Evolutionary conservation across 2,113 vertebrate genomes (phyloP).

Genomic region (Pseudolaguvia tuberculata): DNA sequence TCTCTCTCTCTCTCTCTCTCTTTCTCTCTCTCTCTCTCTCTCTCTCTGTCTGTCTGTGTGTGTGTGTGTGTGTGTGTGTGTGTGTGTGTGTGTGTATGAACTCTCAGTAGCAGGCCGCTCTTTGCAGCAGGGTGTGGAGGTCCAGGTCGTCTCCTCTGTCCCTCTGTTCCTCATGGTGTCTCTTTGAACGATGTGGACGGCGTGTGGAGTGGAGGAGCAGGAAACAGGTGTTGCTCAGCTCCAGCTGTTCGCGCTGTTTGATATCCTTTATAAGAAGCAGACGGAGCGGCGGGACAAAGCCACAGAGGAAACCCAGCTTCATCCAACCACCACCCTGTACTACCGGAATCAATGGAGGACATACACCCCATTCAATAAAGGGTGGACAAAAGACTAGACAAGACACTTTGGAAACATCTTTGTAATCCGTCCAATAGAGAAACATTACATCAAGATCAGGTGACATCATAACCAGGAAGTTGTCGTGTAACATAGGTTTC

Average conservation of each 20-base stretch:
- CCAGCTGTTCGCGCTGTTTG: slow-evolving; percentile 62
- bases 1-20: no score
- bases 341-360: not conserved
- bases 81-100: not conserved
- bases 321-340: slow-evolving; percentile 2
- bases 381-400: not conserved
- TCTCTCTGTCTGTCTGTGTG: not conserved
- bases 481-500: no score
- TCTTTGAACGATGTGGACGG: slow-evolving; percentile 64
- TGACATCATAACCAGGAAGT: no score
- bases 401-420: no score
- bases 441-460: no score
- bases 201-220: slow-evolving; percentile 64
- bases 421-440: no score
- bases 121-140: slow-evolving; percentile 32
- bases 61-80: slow-evolving; percentile 23
- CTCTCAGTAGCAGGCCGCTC: slow-evolving; percentile 8
- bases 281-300: slow-evolving; percentile 60
- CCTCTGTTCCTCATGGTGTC: slow-evolving; percentile 52
- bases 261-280: slow-evolving; percentile 75
- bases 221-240: slow-evolving; percentile 72
- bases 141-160: slow-evolving; percentile 43
- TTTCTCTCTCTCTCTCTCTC: no score
- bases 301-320: slow-evolving; percentile 53
- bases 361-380: not conserved